Percentiles rank a stretch among this genome's conserved stretches.
Conservation (phyloP, 1,140 invertebrate species). For the Odontomachus brunneus region DNA sequence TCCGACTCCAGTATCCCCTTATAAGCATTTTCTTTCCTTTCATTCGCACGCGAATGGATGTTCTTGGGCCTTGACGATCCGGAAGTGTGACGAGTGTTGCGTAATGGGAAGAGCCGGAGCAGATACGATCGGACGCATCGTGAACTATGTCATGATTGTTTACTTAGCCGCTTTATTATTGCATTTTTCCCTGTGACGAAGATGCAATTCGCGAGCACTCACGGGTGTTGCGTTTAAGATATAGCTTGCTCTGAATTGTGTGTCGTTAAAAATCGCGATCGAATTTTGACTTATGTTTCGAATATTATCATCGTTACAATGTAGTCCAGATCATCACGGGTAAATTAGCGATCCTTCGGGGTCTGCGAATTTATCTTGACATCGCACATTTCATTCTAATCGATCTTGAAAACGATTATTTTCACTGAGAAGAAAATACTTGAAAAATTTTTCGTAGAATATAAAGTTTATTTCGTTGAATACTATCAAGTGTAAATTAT, state of each 20-base stretch:
- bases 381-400: too few relatives aligned
- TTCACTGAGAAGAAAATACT: too few relatives aligned
- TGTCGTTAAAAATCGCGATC: neutral
- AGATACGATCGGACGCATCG: slow-evolving; percentile 45
- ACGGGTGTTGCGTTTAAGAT: neutral
- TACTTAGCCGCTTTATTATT: slow-evolving; percentile 20
- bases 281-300: neutral
- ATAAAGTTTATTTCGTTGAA: too few relatives aligned
- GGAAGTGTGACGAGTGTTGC: slow-evolving; percentile 60
- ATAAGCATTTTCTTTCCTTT: slow-evolving; percentile 21
- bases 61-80: slow-evolving; percentile 32
- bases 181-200: neutral
- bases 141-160: slow-evolving; percentile 40
- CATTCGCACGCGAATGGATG: slow-evolving; percentile 5
- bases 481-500: too few relatives aligned
- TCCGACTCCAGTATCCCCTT: too few relatives aligned
- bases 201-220: slow-evolving; percentile 22
- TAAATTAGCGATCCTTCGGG: slow-evolving; percentile 9
- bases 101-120: slow-evolving; percentile 41
- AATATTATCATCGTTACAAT: too few relatives aligned
- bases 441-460: too few relatives aligned
- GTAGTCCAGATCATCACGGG: neutral
- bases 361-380: too few relatives aligned
- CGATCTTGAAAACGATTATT: too few relatives aligned
- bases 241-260: too few relatives aligned